These are phyloP conservation scores for Lophotis ruficrista DNA, from an alignment of 2,113 vertebrate genomes.

Conservation along the genomic window DNA sequence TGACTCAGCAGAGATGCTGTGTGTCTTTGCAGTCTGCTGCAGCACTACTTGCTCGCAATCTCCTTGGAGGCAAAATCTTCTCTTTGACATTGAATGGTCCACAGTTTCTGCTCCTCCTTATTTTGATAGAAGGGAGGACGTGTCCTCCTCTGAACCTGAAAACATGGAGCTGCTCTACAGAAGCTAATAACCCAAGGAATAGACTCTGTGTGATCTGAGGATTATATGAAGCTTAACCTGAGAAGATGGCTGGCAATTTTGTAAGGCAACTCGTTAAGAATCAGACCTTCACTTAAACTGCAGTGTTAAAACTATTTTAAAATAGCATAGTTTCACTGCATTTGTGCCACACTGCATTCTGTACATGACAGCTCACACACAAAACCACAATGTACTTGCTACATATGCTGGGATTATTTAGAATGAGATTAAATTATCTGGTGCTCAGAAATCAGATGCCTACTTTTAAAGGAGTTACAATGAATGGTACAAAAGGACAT, in stretches of 20 bases:
- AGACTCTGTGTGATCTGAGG: background rate
- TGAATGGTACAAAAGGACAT: conserved; percentile 37
- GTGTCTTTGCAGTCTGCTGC: background rate
- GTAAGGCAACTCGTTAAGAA: background rate
- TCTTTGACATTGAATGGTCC: background rate
- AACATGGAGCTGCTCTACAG: background rate
- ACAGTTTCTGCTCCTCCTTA: background rate
- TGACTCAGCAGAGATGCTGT: conserved; percentile 57
- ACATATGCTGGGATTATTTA: background rate
- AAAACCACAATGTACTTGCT: background rate
- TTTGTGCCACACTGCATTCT: background rate
- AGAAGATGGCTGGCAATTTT: background rate
- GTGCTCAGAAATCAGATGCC: conserved; percentile 31
- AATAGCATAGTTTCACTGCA: background rate
- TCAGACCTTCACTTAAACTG: background rate
- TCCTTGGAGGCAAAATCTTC: background rate
- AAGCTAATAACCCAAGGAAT: background rate
- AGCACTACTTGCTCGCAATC: background rate
- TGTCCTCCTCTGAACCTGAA: background rate
- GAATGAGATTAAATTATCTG: conserved; percentile 10
- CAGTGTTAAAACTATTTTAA: background rate
- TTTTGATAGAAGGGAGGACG: background rate
- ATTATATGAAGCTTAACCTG: background rate
- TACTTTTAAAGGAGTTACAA: background rate
- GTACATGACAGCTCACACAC: background rate